Conservation (phyloP, 2,888 invertebrate genomes). For the Melikaiella ostensackeni region DNA sequence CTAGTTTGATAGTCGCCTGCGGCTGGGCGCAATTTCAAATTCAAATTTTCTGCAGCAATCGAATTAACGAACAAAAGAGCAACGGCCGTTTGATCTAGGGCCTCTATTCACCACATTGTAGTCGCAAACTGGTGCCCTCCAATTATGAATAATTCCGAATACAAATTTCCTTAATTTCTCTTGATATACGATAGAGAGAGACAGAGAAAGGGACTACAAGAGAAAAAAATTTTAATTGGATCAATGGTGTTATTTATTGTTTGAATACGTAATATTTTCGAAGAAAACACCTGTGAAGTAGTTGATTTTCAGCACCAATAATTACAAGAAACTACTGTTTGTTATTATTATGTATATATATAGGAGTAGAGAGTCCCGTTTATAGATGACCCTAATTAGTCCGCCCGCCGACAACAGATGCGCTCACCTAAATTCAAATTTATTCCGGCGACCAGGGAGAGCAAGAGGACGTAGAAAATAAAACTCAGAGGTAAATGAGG, state of each 20-base stretch:
- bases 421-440: constrained; percentile 68
- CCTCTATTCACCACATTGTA: constrained; percentile 43
- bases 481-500: constrained; percentile 14
- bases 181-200: constrained; percentile 45
- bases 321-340: not conserved
- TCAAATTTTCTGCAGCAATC: constrained; percentile 72
- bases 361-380: constrained; percentile 47
- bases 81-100: constrained; percentile 73
- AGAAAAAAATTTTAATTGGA: too few relatives aligned
- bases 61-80: constrained; percentile 72
- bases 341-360: not conserved
- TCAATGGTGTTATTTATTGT: too few relatives aligned
- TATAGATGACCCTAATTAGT: constrained; percentile 66
- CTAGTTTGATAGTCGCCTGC: constrained; percentile 41
- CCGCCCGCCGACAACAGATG: constrained; percentile 67
- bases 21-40: constrained; percentile 69
- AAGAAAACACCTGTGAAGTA: not conserved
- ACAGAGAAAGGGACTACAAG: not conserved
- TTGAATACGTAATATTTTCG: too few relatives aligned
- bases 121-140: constrained; percentile 63
- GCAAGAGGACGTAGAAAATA: constrained; percentile 36
- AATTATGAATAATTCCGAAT: constrained; percentile 74
- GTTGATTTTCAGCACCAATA: not conserved
- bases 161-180: constrained; percentile 71
- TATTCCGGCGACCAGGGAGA: constrained; percentile 58